phyloP scores from a whole-genome alignment of 2,888 invertebrate genomes.

The Drosophila monieri region DNA sequence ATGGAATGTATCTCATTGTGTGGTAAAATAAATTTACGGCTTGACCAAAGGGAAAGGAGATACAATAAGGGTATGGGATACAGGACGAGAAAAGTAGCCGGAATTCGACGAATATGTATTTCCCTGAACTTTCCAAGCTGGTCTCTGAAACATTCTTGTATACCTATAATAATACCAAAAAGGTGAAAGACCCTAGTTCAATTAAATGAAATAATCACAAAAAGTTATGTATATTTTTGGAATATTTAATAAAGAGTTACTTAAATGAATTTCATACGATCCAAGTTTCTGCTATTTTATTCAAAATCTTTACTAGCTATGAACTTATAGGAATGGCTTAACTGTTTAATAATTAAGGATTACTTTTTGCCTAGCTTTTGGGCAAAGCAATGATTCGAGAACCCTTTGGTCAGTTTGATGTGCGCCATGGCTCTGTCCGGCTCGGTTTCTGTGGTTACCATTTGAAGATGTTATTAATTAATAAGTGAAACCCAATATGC shows the following conservation, averaged over 20 bases:
- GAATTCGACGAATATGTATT: not conserved
- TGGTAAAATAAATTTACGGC: slow-evolving; percentile 61
- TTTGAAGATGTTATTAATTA: slow-evolving; percentile 58
- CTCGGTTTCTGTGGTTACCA: slow-evolving; percentile 45
- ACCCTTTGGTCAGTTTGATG: slow-evolving; percentile 55
- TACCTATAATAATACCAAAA: not conserved
- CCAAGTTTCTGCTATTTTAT: not conserved
- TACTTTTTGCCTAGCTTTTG: slow-evolving; percentile 49
- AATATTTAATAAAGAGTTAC: too few species aligned
- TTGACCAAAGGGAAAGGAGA: slow-evolving; percentile 31
- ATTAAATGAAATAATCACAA: too few species aligned
- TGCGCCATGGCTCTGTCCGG: slow-evolving; percentile 16
- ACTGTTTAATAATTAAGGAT: slow-evolving; percentile 65
- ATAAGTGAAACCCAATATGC: slow-evolving; percentile 30
- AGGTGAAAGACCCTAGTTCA: too few species aligned
- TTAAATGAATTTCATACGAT: not conserved
- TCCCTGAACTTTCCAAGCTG: not conserved
- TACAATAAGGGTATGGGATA: not conserved
- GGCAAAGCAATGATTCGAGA: slow-evolving; percentile 36
- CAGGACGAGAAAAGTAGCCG: not conserved
- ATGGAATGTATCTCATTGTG: slow-evolving; percentile 50
- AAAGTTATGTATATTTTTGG: too few species aligned
- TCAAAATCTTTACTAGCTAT: not conserved
- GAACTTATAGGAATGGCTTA: slow-evolving; percentile 46
- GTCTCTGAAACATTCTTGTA: not conserved